Evolutionary conservation across 2,113 vertebrate genomes (phyloP).

Genomic region (Turnix velox): DNA sequence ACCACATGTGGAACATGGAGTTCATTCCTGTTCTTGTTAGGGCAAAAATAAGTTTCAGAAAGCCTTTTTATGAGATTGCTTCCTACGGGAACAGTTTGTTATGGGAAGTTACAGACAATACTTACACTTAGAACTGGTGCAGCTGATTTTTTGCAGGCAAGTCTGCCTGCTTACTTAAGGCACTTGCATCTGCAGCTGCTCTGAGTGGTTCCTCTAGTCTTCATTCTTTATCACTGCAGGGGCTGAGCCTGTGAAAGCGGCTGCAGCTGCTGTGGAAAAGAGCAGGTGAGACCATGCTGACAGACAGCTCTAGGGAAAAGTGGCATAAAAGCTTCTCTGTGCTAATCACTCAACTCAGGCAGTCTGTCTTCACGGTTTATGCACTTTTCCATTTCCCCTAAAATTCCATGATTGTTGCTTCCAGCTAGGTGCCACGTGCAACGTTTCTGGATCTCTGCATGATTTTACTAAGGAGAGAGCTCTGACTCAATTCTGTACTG

Average conservation of each 20-base stretch:
- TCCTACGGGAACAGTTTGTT: not conserved
- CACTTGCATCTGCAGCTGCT: slow-evolving; percentile 21
- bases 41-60: not conserved
- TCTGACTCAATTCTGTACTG: not conserved
- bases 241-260: slow-evolving; percentile 20
- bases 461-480: not conserved
- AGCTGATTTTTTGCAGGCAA: not conserved
- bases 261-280: slow-evolving; percentile 25
- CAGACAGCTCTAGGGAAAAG: not conserved
- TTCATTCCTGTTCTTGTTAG: not conserved
- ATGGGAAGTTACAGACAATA: not conserved
- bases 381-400: not conserved
- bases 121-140: not conserved
- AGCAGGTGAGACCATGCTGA: slow-evolving; percentile 30
- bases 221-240: not conserved
- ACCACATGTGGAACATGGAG: rapidly evolving
- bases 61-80: not conserved
- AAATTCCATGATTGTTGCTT: not conserved
- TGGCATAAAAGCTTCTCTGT: not conserved
- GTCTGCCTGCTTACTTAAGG: not conserved
- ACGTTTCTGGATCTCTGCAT: not conserved
- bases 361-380: not conserved
- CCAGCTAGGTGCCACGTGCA: not conserved
- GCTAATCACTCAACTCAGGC: not conserved
- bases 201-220: not conserved